Conservation (phyloP, 2,113 vertebrate genomes). For the Leucoraja erinaceus region DNA sequence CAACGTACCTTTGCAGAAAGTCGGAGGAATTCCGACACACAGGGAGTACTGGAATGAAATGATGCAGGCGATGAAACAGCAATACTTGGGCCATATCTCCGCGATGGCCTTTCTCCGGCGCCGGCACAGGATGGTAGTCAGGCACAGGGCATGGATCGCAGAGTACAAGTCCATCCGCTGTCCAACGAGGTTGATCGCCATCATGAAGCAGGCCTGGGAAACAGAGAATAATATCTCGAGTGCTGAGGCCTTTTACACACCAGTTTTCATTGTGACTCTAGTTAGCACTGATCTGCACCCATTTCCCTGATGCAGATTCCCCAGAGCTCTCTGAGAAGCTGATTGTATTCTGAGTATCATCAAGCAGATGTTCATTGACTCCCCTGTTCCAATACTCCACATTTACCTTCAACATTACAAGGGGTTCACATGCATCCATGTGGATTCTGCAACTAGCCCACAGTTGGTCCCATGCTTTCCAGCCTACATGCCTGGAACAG, state of each 20-base stretch:
- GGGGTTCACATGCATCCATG: not conserved
- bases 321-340: not conserved
- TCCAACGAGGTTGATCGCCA: conserved; percentile 58
- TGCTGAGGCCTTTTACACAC: not conserved
- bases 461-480: not conserved
- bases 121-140: conserved; percentile 56
- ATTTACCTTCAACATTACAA: not conserved
- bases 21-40: conserved; percentile 63
- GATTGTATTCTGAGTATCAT: not conserved
- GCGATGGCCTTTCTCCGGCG: conserved; percentile 64
- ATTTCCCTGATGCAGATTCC: not conserved
- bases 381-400: not conserved
- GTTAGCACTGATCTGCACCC: not conserved
- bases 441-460: not conserved
- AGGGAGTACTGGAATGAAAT: conserved; percentile 63
- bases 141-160: conserved; percentile 53
- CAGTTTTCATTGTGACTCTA: not conserved
- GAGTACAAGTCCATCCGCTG: conserved; percentile 63
- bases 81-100: conserved; percentile 67
- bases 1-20: conserved; percentile 56
- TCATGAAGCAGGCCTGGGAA: conserved; percentile 56
- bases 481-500: not conserved
- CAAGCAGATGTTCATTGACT: not conserved
- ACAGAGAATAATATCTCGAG: not conserved
- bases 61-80: conserved; percentile 63